These are phyloP conservation scores for Xylophagus ater DNA, from an alignment of 2,888 invertebrate genomes.

Conservation along the genomic window DNA sequence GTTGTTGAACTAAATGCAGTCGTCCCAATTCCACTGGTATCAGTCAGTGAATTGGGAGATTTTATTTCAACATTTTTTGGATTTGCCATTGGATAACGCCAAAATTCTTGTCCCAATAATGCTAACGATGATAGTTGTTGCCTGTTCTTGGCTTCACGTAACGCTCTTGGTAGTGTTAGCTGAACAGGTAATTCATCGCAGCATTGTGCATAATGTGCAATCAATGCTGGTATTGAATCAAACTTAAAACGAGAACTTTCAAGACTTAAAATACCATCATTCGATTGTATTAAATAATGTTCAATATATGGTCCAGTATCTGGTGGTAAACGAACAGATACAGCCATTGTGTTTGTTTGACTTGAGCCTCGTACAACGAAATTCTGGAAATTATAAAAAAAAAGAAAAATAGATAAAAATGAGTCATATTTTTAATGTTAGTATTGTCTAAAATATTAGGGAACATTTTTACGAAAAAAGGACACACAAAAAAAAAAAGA, in stretches of 20 bases:
- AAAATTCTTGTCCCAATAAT: conserved; percentile 78
- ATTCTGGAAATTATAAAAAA: conserved; percentile 58
- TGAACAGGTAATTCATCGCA: conserved; percentile 91
- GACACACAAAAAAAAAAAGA: too few relatives aligned
- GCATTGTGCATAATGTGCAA: conserved; percentile 88
- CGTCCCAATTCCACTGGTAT: conserved; percentile 38
- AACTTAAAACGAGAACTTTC: conserved; percentile 92
- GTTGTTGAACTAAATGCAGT: conserved; percentile 32
- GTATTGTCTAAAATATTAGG: conserved; percentile 1
- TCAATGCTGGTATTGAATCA: conserved; percentile 81
- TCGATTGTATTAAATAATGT: conserved; percentile 88
- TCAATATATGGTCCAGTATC: conserved; percentile 87
- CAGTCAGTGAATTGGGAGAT: conserved; percentile 38
- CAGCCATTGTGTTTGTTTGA: conserved; percentile 87
- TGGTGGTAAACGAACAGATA: conserved; percentile 79
- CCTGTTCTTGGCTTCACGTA: conserved; percentile 78
- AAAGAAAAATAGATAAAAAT: not conserved
- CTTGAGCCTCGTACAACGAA: conserved; percentile 93
- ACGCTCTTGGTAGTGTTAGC: conserved; percentile 70
- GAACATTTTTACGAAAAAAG: too few relatives aligned
- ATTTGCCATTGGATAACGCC: conserved; percentile 70
- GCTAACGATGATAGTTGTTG: conserved; percentile 85
- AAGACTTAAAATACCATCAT: conserved; percentile 67
- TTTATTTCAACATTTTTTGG: conserved; percentile 45
- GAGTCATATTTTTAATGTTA: conserved; percentile 1